Evolutionary conservation across 2,888 invertebrate genomes (phyloP).

Genomic region (Eupithecia tripunctaria): DNA sequence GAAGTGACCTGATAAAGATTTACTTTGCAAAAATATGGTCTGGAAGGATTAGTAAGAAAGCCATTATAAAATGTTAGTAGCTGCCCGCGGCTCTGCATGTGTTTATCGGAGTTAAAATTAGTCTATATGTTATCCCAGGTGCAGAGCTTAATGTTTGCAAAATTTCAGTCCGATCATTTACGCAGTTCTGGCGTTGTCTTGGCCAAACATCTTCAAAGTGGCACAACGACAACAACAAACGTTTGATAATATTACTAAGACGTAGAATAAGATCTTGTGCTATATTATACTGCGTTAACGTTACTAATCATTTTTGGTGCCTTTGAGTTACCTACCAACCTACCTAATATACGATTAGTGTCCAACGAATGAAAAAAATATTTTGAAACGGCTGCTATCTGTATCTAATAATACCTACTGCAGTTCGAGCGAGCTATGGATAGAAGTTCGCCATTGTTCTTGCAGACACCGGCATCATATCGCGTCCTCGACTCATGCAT

Average conservation of each 20-base stretch:
- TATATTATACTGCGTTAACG: not conserved
- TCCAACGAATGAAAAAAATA: not conserved
- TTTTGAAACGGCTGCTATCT: not conserved
- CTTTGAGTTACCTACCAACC: not conserved
- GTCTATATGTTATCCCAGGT: too few relatives aligned
- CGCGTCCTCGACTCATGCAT: not conserved
- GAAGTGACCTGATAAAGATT: not conserved
- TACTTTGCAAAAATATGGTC: not conserved
- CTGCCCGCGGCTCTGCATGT: too few relatives aligned
- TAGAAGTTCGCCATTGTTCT: not conserved
- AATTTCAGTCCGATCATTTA: too few relatives aligned
- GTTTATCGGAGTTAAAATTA: too few relatives aligned
- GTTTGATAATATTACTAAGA: too few relatives aligned
- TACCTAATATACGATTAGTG: not conserved
- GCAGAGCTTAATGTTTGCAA: too few relatives aligned
- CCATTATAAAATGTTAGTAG: not conserved
- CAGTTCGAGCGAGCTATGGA: not conserved
- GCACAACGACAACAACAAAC: too few relatives aligned
- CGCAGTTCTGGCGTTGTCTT: too few relatives aligned
- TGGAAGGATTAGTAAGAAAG: not conserved
- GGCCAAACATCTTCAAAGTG: too few relatives aligned
- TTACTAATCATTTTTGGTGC: not conserved
- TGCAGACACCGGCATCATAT: not conserved
- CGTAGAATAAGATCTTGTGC: too few relatives aligned
- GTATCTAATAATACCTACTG: not conserved